Base-by-base conservation (phyloP, 2,888 invertebrate genomes). In the Allophyes oxyacanthae region DNA sequence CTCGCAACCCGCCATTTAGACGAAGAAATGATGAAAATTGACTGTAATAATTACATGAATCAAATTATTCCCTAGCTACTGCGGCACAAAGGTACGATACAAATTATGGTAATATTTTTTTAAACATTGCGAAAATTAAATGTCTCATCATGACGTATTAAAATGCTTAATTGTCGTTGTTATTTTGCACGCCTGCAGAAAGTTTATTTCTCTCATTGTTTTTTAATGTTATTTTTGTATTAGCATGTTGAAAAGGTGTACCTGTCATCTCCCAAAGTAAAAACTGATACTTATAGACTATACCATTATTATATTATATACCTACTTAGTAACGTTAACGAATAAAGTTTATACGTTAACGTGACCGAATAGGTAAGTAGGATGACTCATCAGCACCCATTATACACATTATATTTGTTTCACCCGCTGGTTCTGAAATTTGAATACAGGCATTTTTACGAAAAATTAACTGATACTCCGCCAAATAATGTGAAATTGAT, bases 1-100 rank as follows among this genome's bases (percentile, higher is more conserved):
- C 88, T 86, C 86, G 85, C 86, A 86, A 88, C 86, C 87, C 87
- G 78, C 84, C 84, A 86, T 89, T 91, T 83, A 81, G 85, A 79
- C 77, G 80, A 77, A 82, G 84, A 79, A 88, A 89, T 89, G 84
- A 90, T 87, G 88, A 89, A 90, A 91, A 90, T 89, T 84, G 83
- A 84, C 85, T 83, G 81, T 82, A 79, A 84, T 85, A 86, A 86
- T 86, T 86, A 85, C 78, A 77, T 72, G 82, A 86, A 84, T 85
- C 80, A 81, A 85, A 82, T 86, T 85, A 82, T 83, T 78, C 71
- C 72, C 67, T 60, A 63, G 70, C 75, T 65, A 64, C 70, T 72
- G 55, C 70, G 59, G 36, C 71, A 74, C 70, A 66, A 60, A 58
- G 55, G 52, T 53, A 56, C 68, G 48, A 61, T 44, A 55, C 54